Conservation (phyloP, 2,888 invertebrate species). For the Ptychoptera contaminata region DNA sequence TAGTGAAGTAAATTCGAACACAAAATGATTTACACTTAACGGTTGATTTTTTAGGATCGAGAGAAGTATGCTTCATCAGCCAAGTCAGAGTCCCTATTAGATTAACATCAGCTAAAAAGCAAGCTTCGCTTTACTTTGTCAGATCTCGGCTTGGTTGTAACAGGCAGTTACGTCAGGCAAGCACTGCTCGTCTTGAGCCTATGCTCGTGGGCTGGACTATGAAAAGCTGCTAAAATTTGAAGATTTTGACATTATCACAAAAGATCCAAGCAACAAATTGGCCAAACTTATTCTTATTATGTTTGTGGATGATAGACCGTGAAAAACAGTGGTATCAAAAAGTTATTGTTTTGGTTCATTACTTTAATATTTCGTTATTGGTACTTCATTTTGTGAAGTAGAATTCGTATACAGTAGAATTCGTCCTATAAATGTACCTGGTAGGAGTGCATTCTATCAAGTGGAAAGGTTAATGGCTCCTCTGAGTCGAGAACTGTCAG, state of each 20-base stretch:
- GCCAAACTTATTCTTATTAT: constrained; percentile 3
- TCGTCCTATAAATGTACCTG: constrained; percentile 24
- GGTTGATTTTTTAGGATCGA: background rate
- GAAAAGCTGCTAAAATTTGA: background rate
- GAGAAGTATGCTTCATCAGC: background rate
- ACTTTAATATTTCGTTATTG: too few relatives aligned
- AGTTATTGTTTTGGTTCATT: constrained; percentile 13
- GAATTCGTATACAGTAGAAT: constrained; percentile 16
- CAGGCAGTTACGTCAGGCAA: constrained; percentile 16
- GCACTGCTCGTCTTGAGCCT: too few relatives aligned
- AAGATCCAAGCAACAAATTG: background rate
- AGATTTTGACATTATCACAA: constrained; percentile 1
- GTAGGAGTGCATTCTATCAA: constrained; percentile 21
- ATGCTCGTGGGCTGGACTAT: background rate
- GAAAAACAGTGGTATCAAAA: constrained; percentile 16
- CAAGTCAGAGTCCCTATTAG: constrained; percentile 22
- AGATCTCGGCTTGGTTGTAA: background rate
- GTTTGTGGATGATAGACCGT: constrained; percentile 14
- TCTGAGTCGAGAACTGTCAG: constrained; percentile 18
- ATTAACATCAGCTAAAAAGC: constrained; percentile 21
- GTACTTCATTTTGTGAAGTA: constrained; percentile 14
- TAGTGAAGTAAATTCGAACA: background rate
- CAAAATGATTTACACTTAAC: background rate
- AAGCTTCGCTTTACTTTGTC: constrained; percentile 12
- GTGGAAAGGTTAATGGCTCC: constrained; percentile 23